These are phyloP conservation scores for Steinernema carpocapsae DNA, from an alignment of 2,888 invertebrate species.

Conservation along the genomic window DNA sequence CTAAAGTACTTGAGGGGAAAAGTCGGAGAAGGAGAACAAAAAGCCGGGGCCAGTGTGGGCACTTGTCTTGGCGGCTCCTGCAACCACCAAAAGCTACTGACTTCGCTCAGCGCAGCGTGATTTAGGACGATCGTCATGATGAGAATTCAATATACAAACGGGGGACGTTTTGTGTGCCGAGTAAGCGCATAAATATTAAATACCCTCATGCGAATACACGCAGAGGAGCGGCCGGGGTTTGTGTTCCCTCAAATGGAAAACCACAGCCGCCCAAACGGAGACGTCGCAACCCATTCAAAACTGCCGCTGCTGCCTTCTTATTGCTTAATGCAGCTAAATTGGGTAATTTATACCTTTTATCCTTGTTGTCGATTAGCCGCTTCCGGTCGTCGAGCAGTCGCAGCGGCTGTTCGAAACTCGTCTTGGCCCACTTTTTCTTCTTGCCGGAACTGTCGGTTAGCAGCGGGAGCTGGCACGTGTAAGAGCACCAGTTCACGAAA, in stretches of 20 bases:
- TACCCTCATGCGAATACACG: neutral
- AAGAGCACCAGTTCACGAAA: slow-evolving; percentile 1
- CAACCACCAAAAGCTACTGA: no score
- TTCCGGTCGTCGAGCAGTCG: slow-evolving; percentile 3
- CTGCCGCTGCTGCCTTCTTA: no score
- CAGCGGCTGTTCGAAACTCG: slow-evolving; percentile 2
- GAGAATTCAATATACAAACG: slow-evolving; percentile 18
- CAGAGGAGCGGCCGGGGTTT: neutral
- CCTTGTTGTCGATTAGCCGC: neutral
- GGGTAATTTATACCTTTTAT: slow-evolving; percentile 6
- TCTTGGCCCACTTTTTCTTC: slow-evolving; percentile 16
- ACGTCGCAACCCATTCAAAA: no score
- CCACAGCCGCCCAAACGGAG: no score
- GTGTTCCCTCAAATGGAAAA: no score
- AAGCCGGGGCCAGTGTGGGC: neutral
- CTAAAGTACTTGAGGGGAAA: neutral
- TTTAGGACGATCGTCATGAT: slow-evolving; percentile 18
- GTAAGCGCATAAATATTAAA: slow-evolving; percentile 9
- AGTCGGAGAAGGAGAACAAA: neutral
- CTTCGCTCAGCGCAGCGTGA: neutral
- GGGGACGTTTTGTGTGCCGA: neutral
- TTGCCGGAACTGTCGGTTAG: neutral
- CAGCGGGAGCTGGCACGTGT: neutral
- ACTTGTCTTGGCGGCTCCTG: neutral
- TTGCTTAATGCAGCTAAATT: neutral